These are phyloP conservation scores for Brevimyrus niger DNA, from an alignment of 2,113 vertebrate genomes.

Conservation along the genomic window DNA sequence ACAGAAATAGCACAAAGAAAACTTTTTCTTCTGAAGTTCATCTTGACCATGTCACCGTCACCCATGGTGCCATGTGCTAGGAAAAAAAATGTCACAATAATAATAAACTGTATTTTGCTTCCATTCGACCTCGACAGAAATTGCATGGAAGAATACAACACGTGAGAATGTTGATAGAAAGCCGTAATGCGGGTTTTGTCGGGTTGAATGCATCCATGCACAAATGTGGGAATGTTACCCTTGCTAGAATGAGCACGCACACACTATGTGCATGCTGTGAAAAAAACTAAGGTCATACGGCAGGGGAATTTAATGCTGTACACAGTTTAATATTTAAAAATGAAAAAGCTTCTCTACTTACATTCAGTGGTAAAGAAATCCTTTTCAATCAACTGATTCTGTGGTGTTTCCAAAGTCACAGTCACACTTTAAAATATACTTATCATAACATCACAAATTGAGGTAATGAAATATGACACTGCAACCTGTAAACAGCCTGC, in stretches of 20 bases:
- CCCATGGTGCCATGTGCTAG: background rate
- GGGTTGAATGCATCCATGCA: constrained; percentile 11
- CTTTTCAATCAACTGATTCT: background rate
- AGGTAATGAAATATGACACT: background rate
- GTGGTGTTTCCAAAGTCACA: background rate
- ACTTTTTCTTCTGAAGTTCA: background rate
- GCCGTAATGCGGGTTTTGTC: background rate
- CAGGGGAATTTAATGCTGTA: background rate
- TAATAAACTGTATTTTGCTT: background rate
- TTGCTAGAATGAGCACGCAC: background rate
- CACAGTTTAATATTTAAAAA: background rate
- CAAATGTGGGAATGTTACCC: constrained; percentile 7
- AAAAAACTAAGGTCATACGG: background rate
- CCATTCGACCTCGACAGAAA: background rate
- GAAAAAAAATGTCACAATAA: background rate
- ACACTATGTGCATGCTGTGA: background rate
- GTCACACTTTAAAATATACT: background rate
- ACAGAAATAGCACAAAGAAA: background rate
- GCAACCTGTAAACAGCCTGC: background rate
- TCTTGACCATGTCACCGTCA: background rate
- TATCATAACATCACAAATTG: background rate
- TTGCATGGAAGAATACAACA: background rate
- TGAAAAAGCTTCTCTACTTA: background rate
- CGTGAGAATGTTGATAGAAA: background rate
- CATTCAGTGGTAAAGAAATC: background rate